phyloP scores from a whole-genome alignment of 2,113 vertebrate species.

The Perccottus glenii region DNA sequence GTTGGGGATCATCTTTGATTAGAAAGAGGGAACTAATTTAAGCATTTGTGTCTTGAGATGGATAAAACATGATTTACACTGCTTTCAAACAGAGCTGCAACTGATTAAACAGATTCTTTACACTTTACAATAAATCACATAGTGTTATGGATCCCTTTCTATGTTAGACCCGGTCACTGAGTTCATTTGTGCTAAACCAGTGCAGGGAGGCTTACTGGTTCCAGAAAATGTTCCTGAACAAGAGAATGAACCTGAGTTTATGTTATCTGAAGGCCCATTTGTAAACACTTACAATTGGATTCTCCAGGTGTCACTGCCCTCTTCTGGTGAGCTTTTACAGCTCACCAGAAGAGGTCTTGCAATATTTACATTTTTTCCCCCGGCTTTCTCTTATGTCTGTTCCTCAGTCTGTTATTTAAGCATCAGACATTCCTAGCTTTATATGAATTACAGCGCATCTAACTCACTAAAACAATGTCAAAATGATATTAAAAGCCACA shows the following conservation, averaged over 20 bases:
- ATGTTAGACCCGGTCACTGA: neutral
- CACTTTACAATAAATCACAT: neutral
- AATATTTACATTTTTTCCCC: neutral
- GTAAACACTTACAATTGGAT: neutral
- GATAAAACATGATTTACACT: too few species aligned
- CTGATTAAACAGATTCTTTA: neutral
- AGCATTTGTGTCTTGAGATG: too few species aligned
- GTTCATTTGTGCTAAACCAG: neutral
- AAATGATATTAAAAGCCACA: too few species aligned
- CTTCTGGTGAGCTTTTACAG: slow-evolving; percentile 2
- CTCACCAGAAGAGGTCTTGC: neutral
- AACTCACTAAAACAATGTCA: too few species aligned
- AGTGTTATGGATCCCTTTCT: neutral
- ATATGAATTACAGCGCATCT: too few species aligned
- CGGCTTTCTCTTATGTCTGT: neutral
- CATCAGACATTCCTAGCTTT: too few species aligned
- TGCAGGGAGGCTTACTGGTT: neutral
- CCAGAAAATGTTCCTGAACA: neutral
- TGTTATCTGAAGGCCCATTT: neutral
- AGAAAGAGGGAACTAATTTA: too few species aligned
- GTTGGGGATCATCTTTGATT: too few species aligned
- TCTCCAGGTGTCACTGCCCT: slow-evolving; percentile 1
- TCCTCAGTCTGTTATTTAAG: too few species aligned
- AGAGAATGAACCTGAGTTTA: neutral
- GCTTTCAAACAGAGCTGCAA: too few species aligned